Percentiles rank a stretch among this genome's conserved stretches.
Evolutionary conservation across 1,140 invertebrate species (phyloP).

Genomic region (Papilio machaon): DNA sequence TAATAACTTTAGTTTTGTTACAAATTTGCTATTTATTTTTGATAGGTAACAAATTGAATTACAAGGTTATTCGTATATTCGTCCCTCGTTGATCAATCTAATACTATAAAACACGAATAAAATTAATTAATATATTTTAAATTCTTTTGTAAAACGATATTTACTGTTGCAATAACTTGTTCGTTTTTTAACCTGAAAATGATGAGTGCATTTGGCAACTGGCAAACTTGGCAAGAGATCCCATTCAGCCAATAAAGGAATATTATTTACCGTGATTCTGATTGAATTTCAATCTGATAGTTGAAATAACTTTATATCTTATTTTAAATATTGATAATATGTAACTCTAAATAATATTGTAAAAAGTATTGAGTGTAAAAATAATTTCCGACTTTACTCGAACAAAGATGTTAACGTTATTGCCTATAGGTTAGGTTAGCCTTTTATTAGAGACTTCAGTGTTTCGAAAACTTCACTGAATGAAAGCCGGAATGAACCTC

Average conservation of each 20-base stretch:
- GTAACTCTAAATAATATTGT: not conserved
- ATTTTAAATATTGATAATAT: not conserved
- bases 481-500: not conserved
- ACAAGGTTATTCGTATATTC: not conserved
- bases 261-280: slow-evolving; percentile 11
- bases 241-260: not conserved
- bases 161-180: slow-evolving; percentile 5
- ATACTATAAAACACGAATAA: not conserved
- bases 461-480: not conserved
- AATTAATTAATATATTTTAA: not conserved
- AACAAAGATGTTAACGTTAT: not conserved
- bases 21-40: slow-evolving; percentile 3
- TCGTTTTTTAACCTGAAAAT: slow-evolving; percentile 7
- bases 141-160: not conserved
- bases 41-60: not conserved
- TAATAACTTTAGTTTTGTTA: not conserved
- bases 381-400: not conserved
- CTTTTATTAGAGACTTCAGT: too few species aligned
- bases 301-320: not conserved
- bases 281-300: slow-evolving; percentile 18
- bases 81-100: not conserved
- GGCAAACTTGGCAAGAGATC: slow-evolving; percentile 10
- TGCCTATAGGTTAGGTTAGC: not conserved
- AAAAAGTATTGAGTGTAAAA: not conserved
- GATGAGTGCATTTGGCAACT: slow-evolving; percentile 24